These are phyloP conservation scores for Eptatretus atami DNA, from an alignment of 2,797 vertebrate genomes.

Conservation along the genomic window DNA sequence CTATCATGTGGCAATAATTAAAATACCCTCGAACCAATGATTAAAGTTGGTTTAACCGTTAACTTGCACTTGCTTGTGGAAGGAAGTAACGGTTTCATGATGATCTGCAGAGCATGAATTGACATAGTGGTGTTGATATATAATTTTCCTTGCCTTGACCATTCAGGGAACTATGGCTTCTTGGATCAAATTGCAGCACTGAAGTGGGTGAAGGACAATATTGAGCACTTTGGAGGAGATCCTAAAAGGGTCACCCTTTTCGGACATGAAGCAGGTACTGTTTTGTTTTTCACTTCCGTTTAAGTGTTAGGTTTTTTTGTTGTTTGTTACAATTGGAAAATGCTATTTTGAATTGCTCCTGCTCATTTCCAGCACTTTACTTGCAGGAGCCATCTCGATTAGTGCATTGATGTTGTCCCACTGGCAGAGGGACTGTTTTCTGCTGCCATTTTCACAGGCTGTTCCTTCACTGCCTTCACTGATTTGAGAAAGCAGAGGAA, in stretches of 20 bases:
- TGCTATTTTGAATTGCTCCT: not conserved
- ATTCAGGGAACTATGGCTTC: slow-evolving; percentile 30
- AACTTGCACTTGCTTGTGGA: no score
- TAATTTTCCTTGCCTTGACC: not conserved
- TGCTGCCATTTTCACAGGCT: slow-evolving; percentile 26
- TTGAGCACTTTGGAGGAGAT: slow-evolving; percentile 27
- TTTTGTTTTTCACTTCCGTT: no score
- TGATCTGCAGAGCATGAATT: no score
- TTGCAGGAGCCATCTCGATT: slow-evolving; percentile 22
- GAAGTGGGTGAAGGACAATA: slow-evolving; percentile 28
- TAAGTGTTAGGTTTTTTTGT: no score
- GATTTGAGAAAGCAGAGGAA: slow-evolving; percentile 16
- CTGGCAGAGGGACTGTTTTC: slow-evolving; percentile 24
- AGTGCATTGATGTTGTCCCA: slow-evolving; percentile 27
- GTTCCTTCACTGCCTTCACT: slow-evolving; percentile 15
- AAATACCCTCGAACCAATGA: no score
- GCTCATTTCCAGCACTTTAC: not conserved
- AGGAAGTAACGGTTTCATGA: no score
- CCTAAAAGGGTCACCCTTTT: slow-evolving; percentile 24
- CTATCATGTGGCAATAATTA: no score
- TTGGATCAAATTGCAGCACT: slow-evolving; percentile 33
- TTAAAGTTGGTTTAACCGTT: no score
- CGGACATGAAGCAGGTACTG: slow-evolving; percentile 27
- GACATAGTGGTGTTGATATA: no score
- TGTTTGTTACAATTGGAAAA: not conserved